Evolutionary conservation across 2,113 vertebrate genomes (phyloP).

Genomic region (Pteronura brasiliensis): DNA sequence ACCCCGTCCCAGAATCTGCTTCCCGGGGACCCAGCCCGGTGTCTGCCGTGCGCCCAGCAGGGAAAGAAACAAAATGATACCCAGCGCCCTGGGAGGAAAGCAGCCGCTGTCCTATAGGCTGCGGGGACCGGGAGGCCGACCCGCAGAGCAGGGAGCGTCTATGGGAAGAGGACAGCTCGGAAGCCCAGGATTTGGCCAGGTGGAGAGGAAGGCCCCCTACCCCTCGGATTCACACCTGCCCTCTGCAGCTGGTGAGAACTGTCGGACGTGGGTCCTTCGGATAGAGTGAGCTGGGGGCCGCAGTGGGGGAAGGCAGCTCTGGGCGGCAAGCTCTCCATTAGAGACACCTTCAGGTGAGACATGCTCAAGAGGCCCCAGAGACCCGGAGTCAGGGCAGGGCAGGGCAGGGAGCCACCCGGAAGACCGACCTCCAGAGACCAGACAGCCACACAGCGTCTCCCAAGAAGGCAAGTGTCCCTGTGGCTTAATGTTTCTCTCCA

Average conservation of each 20-base stretch:
- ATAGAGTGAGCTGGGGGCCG: neutral
- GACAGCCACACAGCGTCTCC: neutral
- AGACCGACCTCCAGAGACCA: neutral
- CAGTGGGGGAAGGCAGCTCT: neutral
- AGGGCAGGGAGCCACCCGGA: neutral
- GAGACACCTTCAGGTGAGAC: neutral
- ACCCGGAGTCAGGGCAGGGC: neutral
- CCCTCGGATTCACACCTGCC: neutral
- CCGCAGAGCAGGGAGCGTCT: neutral
- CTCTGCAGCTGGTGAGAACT: neutral
- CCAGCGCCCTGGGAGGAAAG: neutral
- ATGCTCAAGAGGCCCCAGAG: neutral
- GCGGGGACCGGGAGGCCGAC: neutral
- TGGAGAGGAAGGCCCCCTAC: neutral
- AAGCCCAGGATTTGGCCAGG: neutral
- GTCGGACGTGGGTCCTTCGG: neutral
- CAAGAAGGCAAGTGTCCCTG: slow-evolving; percentile 42
- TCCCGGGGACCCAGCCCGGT: neutral
- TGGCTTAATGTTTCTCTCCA: slow-evolving; percentile 47
- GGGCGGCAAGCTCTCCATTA: neutral
- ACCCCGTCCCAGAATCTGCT: neutral
- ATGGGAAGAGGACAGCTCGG: neutral
- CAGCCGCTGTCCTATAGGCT: neutral
- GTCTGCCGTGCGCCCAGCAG: neutral
- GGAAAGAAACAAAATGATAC: neutral